A percentile compares a stretch with the other conserved stretches of the same genome.
Conservation (phyloP, 2,888 invertebrate species). For the Cephus pulcher region DNA sequence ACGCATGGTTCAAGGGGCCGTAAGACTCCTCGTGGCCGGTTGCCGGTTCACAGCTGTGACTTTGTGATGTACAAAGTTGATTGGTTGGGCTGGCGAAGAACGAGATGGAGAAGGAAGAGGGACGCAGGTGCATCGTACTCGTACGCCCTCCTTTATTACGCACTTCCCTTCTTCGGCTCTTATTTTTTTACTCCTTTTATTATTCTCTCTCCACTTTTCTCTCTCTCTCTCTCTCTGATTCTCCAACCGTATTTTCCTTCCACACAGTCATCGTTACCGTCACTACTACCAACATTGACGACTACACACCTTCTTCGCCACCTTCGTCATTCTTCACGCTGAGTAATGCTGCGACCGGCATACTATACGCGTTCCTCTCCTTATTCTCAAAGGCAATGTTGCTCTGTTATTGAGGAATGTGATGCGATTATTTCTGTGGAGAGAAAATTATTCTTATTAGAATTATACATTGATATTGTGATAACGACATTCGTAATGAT, state of each 20-base stretch:
- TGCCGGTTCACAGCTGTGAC: conserved; percentile 20
- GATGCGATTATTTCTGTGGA: background rate
- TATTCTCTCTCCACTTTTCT: background rate
- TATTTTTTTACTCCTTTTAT: conserved; percentile 23
- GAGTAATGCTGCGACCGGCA: background rate
- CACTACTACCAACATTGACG: conserved; percentile 9
- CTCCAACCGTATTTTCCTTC: background rate
- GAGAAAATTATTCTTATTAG: background rate
- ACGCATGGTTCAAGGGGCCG: background rate
- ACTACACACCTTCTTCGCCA: conserved; percentile 16
- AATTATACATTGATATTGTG: background rate
- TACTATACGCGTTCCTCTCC: background rate
- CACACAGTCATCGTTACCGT: background rate
- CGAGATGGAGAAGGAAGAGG: conserved; percentile 9
- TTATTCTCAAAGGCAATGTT: background rate
- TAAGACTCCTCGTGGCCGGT: background rate
- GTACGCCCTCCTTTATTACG: conserved; percentile 47
- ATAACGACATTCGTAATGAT: background rate
- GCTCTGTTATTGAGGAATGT: background rate
- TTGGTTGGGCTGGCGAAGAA: conserved; percentile 5
- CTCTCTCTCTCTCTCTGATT: background rate
- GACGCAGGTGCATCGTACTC: conserved; percentile 57
- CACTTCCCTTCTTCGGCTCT: conserved; percentile 12
- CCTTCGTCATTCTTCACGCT: background rate
- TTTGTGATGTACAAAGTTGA: conserved; percentile 11